Evolutionary conservation across 2,797 vertebrate genomes (phyloP).

Genomic region (Huso huso): DNA sequence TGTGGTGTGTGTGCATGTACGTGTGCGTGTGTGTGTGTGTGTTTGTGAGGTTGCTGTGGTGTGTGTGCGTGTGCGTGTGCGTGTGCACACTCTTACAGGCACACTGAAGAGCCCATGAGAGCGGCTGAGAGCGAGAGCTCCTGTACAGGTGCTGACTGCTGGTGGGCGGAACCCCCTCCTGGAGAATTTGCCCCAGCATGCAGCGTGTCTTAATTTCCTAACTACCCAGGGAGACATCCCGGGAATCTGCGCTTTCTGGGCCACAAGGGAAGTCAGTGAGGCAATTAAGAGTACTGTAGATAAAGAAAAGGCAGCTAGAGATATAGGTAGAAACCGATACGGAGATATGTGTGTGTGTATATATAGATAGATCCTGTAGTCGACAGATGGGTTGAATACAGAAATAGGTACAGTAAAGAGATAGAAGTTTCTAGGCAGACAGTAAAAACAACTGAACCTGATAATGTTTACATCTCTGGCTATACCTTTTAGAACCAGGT

Average conservation of each 20-base stretch:
- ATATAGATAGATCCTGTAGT: too few species aligned
- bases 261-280: slow-evolving; percentile 4
- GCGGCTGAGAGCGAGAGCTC: slow-evolving; percentile 31
- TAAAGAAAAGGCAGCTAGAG: background rate
- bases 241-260: slow-evolving; percentile 3
- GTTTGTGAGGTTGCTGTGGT: too few species aligned
- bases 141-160: slow-evolving; percentile 19
- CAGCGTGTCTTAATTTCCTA: slow-evolving; percentile 42
- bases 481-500: too few species aligned
- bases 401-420: too few species aligned
- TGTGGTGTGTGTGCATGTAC: too few species aligned
- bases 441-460: too few species aligned
- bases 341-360: too few species aligned
- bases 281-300: background rate
- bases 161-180: slow-evolving; percentile 51
- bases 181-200: slow-evolving; percentile 42
- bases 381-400: too few species aligned
- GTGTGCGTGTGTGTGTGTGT: too few species aligned
- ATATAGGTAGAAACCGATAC: too few species aligned
- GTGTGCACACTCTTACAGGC: background rate
- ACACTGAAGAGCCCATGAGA: slow-evolving; percentile 22
- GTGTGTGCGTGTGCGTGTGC: background rate
- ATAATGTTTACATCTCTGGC: too few species aligned
- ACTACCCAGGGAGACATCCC: slow-evolving; percentile 36
- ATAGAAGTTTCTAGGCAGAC: too few species aligned